These are phyloP conservation scores for Drosophila quinaria DNA, from an alignment of 2,888 invertebrate genomes.

Conservation along the genomic window DNA sequence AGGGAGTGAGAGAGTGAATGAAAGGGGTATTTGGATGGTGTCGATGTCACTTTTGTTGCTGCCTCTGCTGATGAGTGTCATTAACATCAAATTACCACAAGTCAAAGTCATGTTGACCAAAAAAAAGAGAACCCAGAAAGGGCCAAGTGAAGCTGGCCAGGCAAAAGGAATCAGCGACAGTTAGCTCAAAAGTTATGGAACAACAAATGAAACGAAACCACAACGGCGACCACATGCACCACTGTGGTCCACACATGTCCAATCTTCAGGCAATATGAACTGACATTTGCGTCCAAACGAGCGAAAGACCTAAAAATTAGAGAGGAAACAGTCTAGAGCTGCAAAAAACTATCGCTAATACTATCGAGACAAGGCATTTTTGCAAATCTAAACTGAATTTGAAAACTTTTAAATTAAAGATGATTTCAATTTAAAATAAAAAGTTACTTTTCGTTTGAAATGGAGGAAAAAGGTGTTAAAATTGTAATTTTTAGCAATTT, in stretches of 20 bases:
- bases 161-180: constrained; percentile 42
- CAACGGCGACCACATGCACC: constrained; percentile 32
- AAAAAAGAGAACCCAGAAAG: constrained; percentile 17
- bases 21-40: constrained; percentile 43
- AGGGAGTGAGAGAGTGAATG: not conserved
- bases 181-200: constrained; percentile 55
- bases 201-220: constrained; percentile 37
- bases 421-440: too few species aligned
- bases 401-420: too few species aligned
- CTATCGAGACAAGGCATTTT: not conserved
- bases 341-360: not conserved
- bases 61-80: constrained; percentile 75
- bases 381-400: not conserved
- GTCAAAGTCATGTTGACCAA: constrained; percentile 75
- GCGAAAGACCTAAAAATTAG: constrained; percentile 13
- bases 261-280: constrained; percentile 24
- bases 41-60: constrained; percentile 55
- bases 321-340: not conserved
- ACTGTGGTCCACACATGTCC: constrained; percentile 39
- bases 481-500: too few species aligned
- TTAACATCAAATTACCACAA: constrained; percentile 84
- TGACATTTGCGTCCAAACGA: constrained; percentile 36
- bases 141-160: constrained; percentile 10
- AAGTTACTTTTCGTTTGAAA: too few species aligned
- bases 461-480: too few species aligned